Evolutionary conservation across 2,113 vertebrate species (phyloP).

Genomic region (Pao palembangensis): DNA sequence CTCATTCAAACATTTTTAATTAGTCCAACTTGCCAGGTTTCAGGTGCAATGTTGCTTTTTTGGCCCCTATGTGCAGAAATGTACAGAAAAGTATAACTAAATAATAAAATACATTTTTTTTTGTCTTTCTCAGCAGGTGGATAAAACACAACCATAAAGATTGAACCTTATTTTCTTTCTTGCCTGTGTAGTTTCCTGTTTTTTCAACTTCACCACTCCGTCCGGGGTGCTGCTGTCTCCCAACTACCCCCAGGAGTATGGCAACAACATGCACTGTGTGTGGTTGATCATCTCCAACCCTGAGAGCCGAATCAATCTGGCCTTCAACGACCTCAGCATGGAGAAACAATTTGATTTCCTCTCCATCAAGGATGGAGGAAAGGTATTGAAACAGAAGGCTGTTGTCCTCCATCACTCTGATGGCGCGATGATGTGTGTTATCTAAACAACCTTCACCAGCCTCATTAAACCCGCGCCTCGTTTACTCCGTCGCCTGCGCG

Average conservation of each 20-base stretch:
- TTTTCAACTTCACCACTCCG: conserved; percentile 98
- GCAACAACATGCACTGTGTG: conserved; percentile 97
- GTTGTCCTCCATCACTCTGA: conserved; percentile 8
- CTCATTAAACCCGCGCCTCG: not conserved
- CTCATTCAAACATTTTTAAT: too few relatives aligned
- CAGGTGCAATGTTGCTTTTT: not conserved
- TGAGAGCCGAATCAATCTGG: conserved; percentile 94
- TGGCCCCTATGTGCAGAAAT: not conserved
- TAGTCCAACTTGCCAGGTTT: too few relatives aligned
- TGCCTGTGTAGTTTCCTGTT: conserved; percentile 84
- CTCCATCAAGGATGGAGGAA: conserved; percentile 91
- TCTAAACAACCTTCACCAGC: conserved; percentile 2
- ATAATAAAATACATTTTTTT: too few relatives aligned
- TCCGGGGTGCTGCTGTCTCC: conserved; percentile 92
- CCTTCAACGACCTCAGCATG: conserved; percentile 98
- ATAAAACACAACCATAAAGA: conserved; percentile 13
- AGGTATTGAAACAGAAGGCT: conserved; percentile 46
- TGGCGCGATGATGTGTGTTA: conserved; percentile 6
- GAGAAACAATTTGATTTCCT: conserved; percentile 98
- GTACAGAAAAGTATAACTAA: too few relatives aligned
- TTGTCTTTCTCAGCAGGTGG: not conserved
- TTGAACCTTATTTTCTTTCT: conserved; percentile 8
- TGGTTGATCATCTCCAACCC: conserved; percentile 95
- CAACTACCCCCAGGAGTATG: conserved; percentile 96
- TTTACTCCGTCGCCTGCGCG: not conserved